A percentile compares a stretch with the other conserved stretches of the same genome.
phyloP scores from a whole-genome alignment of 2,113 vertebrate genomes.

The Canis aureus region DNA sequence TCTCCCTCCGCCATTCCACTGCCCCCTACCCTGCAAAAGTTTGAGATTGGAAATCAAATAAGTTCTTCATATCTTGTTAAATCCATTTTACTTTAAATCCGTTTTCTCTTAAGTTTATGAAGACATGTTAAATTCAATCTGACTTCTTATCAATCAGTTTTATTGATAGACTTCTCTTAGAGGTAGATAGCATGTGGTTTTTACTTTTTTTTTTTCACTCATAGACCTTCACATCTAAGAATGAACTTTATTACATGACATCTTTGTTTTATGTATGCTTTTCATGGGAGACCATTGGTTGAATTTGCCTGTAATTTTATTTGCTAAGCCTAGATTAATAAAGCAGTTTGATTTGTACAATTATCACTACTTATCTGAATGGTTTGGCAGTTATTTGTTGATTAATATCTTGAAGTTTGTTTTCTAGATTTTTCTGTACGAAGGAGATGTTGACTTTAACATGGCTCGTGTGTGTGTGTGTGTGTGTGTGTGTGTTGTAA shows the following conservation, averaged over 20 bases:
- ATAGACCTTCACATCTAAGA: not conserved
- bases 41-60: not conserved
- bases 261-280: not conserved
- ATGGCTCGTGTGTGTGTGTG: not conserved
- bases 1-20: not conserved
- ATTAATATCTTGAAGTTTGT: constrained; percentile 40
- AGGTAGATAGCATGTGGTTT: not conserved
- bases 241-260: not conserved
- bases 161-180: not conserved
- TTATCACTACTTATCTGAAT: constrained; percentile 10
- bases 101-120: not conserved
- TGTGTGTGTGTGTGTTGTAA: not conserved
- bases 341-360: not conserved
- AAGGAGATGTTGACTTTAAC: not conserved
- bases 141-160: not conserved
- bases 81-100: not conserved
- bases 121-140: not conserved
- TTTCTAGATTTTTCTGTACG: not conserved
- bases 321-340: not conserved
- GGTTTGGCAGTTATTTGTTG: not conserved
- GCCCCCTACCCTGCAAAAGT: not conserved
- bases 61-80: not conserved
- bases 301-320: not conserved
- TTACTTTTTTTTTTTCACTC: not conserved
- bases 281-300: not conserved